Base-by-base conservation (phyloP, 2,113 vertebrate species). In the Syngnathus floridae region DNA sequence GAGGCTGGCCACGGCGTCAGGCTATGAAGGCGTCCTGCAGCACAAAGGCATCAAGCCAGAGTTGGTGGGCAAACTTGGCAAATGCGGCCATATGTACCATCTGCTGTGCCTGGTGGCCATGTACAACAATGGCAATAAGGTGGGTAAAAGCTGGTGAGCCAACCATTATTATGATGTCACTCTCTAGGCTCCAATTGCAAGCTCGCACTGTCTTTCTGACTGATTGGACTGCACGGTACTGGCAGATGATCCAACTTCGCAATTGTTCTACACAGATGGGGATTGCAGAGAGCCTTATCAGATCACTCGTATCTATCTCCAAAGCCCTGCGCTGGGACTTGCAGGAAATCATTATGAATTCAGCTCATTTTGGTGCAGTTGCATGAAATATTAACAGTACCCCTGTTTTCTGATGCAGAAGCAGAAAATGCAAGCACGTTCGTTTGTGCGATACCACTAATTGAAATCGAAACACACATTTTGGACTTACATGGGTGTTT, bases 101-200 rank as follows among this genome's bases (percentile, higher is more conserved):
- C 93, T 97, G 80, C 91, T 97, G 80, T 98, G 96, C 87, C 92
- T 98, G 71, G 92, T 98, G 73, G 96, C 96, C 87, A 97, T 98
- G 96, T 98, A 98, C 90, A 95, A 92, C 91, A 98, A 94, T 3
- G 94, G 94, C 83, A 96, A 95, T 86, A 96, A 95, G 94, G 93
- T 95, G 85, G 83, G 80, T 71, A 80, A 65, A 70, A 65, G 71
- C 83, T 67, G 64, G 57, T 5, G 63, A 80, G 83, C 79, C 83
- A 84, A 69, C 69, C 76, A 35, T 56, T 70, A 75, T 79, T 80
- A 65, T 78, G 66, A 75, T 86, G 73, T 86, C 82, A 76, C 62
- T 70, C 64, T 72, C 64, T 37, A 12, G 54, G 74, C 70, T 81
- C 59, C 74, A 70, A 78, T 81, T 40, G 62, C 73, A 75, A 74